Evolutionary conservation across 37 sponge, comb jelly and placozoan species (phyloP).

Genomic region (Axinella damicornis): DNA sequence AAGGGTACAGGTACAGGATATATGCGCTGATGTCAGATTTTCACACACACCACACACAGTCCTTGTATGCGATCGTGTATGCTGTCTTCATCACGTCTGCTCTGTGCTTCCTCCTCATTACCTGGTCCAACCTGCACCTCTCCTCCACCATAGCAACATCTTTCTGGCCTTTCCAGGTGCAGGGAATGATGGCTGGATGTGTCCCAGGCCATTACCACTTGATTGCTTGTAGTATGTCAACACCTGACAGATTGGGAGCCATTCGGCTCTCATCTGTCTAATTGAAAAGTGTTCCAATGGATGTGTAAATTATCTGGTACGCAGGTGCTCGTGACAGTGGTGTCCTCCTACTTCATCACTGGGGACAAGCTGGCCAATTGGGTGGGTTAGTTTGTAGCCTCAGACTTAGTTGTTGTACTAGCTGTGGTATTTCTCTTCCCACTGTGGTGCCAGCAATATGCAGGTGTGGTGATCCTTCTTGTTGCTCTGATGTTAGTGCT

Average conservation of each 20-base stretch:
- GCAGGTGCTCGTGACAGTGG: conserved; percentile 33
- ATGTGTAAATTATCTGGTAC: neutral
- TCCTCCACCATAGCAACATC: conserved; percentile 74
- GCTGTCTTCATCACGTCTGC: conserved; percentile 78
- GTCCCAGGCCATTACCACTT: too few relatives aligned
- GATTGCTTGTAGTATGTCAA: too few relatives aligned
- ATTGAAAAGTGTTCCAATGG: too few relatives aligned
- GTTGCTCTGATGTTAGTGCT: conserved; percentile 74
- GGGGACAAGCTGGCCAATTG: conserved; percentile 12
- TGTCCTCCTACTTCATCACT: conserved; percentile 18
- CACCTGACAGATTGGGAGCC: too few relatives aligned
- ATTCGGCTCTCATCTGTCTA: too few relatives aligned
- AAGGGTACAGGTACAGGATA: too few relatives aligned
- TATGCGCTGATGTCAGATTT: too few relatives aligned
- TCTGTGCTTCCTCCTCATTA: conserved; percentile 81
- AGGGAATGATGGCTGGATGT: too few relatives aligned
- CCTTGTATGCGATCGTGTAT: conserved; percentile 57
- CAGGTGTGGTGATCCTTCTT: conserved; percentile 76
- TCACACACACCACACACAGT: too few relatives aligned
- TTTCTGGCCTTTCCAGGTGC: conserved; percentile 89
- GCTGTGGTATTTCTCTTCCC: neutral
- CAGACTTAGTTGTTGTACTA: neutral
- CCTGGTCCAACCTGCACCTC: conserved; percentile 76
- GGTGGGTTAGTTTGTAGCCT: neutral
- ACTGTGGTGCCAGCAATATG: conserved; percentile 68